Percentiles rank a stretch among this genome's conserved stretches.
phyloP scores from a whole-genome alignment of 1,140 invertebrate genomes.

The Galleria mellonella region DNA sequence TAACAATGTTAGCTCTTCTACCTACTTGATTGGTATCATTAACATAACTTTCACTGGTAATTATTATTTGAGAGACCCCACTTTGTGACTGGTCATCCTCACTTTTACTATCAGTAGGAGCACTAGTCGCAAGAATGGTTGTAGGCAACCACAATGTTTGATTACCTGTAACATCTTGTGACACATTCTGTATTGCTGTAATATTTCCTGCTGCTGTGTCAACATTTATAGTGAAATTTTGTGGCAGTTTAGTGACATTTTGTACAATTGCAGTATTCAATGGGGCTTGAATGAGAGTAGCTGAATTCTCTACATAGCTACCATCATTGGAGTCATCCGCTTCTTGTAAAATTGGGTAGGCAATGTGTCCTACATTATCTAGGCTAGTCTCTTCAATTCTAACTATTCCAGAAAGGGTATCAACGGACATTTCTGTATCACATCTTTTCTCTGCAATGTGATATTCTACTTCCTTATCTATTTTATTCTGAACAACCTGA shows the following conservation, averaged over 20 bases:
- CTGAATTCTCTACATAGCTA: constrained; percentile 54
- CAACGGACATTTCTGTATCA: constrained; percentile 58
- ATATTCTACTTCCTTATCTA: constrained; percentile 62
- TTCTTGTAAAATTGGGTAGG: constrained; percentile 58
- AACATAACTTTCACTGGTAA: constrained; percentile 63
- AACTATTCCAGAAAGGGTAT: constrained; percentile 52
- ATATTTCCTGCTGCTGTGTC: constrained; percentile 63
- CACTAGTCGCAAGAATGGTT: constrained; percentile 56
- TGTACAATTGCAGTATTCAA: constrained; percentile 62
- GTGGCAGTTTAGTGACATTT: constrained; percentile 65
- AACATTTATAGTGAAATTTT: constrained; percentile 68
- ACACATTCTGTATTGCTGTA: constrained; percentile 64
- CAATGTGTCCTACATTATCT: constrained; percentile 49
- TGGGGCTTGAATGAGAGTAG: constrained; percentile 61
- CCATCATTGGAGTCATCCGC: constrained; percentile 50
- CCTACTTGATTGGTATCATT: constrained; percentile 41
- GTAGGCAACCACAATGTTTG: constrained; percentile 66
- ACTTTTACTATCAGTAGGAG: constrained; percentile 41
- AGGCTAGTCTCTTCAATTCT: constrained; percentile 51
- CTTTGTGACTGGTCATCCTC: constrained; percentile 55
- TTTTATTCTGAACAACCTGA: constrained; percentile 48
- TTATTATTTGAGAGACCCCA: constrained; percentile 66
- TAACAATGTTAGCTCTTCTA: constrained; percentile 55
- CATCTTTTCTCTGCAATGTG: constrained; percentile 52
- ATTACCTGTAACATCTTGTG: constrained; percentile 59